A percentile compares a stretch with the other conserved stretches of the same genome.
Conservation (phyloP, 2,113 vertebrate species). For the Forbesichthys papilliferus region DNA sequence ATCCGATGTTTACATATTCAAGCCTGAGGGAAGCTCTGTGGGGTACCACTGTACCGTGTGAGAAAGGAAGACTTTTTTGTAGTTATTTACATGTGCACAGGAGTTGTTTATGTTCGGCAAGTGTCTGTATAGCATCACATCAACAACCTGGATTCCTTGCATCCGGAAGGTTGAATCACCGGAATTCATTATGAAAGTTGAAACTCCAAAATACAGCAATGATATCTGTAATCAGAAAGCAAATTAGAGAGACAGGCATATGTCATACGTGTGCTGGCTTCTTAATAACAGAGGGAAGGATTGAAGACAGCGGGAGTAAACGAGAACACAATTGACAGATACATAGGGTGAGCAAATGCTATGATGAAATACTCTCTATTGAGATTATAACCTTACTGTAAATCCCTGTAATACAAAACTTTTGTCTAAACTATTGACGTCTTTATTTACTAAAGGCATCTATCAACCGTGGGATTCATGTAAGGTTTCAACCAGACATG, state of each 20-base stretch:
- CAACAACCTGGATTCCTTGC: background rate
- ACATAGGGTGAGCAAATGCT: conserved; percentile 11
- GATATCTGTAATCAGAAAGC: conserved; percentile 40
- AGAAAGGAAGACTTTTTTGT: background rate
- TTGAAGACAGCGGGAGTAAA: conserved; percentile 31
- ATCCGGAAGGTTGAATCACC: conserved; percentile 4
- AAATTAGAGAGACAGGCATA: conserved; percentile 20
- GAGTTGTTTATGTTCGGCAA: background rate
- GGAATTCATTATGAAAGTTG: conserved; percentile 21
- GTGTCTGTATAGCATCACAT: background rate
- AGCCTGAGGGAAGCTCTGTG: background rate
- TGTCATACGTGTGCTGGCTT: conserved; percentile 24
- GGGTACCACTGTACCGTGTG: background rate
- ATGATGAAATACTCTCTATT: conserved; percentile 18
- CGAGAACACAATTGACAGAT: conserved; percentile 28
- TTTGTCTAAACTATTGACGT: conserved; percentile 28
- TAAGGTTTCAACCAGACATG: conserved; percentile 26
- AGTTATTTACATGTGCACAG: background rate
- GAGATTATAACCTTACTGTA: conserved; percentile 42
- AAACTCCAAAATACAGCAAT: conserved; percentile 23
- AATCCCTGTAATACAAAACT: conserved; percentile 52
- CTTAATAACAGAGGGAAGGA: conserved; percentile 43
- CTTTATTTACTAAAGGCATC: conserved; percentile 54
- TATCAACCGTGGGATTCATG: conserved; percentile 26
- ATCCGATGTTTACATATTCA: background rate